Evolutionary conservation across 2,113 vertebrate species (phyloP).

Genomic region (Syngnathus scovelli): DNA sequence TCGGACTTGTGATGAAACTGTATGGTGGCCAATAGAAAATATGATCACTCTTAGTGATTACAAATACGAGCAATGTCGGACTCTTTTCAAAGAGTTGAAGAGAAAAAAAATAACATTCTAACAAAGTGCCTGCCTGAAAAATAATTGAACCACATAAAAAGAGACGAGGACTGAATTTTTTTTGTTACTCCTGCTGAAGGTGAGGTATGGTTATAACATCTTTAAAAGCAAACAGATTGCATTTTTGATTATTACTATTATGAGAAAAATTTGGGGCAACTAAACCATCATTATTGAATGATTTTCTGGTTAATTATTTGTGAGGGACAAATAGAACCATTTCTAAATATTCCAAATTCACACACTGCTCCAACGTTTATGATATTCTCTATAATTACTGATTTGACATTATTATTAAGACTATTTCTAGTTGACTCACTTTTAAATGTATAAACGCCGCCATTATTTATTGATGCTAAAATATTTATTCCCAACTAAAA

Average conservation of each 20-base stretch:
- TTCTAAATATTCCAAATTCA: not conserved
- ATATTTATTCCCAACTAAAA: not conserved
- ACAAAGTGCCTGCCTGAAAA: slow-evolving; percentile 15
- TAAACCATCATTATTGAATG: not conserved
- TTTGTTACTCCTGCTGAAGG: slow-evolving; percentile 14
- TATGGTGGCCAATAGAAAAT: not conserved
- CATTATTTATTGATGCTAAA: not conserved
- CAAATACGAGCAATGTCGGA: slow-evolving; percentile 16
- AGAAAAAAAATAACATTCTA: slow-evolving; percentile 19
- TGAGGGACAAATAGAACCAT: not conserved
- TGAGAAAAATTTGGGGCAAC: no score
- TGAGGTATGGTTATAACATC: not conserved
- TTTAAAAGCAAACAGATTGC: not conserved
- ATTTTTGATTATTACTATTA: not conserved
- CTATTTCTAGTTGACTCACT: not conserved
- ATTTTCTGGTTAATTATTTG: not conserved
- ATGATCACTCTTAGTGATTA: not conserved
- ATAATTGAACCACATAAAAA: slow-evolving; percentile 38
- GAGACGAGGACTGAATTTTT: slow-evolving; percentile 7
- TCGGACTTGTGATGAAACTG: no score
- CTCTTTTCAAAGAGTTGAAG: slow-evolving; percentile 34
- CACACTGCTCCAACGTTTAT: not conserved
- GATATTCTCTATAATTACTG: not conserved
- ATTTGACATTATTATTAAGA: not conserved
- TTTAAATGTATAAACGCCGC: not conserved